A percentile compares a stretch with the other conserved stretches of the same genome.
phyloP scores from a whole-genome alignment of 1,140 invertebrate genomes.

The Palaemon carinicauda region DNA sequence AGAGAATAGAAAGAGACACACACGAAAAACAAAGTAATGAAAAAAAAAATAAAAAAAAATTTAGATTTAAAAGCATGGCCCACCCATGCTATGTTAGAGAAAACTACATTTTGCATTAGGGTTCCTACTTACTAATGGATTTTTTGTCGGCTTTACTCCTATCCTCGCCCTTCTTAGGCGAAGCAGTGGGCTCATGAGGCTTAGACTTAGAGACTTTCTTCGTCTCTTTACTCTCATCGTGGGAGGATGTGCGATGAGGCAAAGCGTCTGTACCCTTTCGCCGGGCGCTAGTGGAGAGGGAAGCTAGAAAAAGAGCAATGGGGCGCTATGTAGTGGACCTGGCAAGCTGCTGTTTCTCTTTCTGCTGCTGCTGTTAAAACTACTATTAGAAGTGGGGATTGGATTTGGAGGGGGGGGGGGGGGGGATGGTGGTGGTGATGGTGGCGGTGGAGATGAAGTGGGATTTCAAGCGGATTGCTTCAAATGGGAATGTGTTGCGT shows the following conservation, averaged over 20 bases:
- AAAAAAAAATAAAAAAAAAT: constrained; percentile 17
- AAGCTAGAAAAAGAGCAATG: constrained; percentile 60
- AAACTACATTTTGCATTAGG: constrained; percentile 36
- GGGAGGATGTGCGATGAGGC: constrained; percentile 56
- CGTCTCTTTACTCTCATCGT: constrained; percentile 57
- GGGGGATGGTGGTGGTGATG: neutral
- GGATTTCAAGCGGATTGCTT: no score
- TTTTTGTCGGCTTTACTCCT: constrained; percentile 60
- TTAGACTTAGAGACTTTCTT: constrained; percentile 60
- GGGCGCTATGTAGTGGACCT: constrained; percentile 48
- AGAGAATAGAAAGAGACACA: neutral
- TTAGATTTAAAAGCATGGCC: neutral
- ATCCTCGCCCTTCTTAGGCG: constrained; percentile 59
- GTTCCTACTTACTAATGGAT: constrained; percentile 59
- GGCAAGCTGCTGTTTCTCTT: constrained; percentile 25
- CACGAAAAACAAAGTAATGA: neutral
- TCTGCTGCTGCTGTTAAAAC: no score
- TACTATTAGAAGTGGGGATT: no score
- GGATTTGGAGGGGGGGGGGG: no score
- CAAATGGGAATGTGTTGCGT: no score
- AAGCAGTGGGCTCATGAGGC: constrained; percentile 58
- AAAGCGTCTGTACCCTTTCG: constrained; percentile 58
- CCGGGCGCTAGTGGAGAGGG: constrained; percentile 60
- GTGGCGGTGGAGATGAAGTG: no score
- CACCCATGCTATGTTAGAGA: no score